Percentiles rank a stretch among this genome's conserved stretches.
Conservation (phyloP, 2,888 invertebrate species). For the Latrodectus elegans region DNA sequence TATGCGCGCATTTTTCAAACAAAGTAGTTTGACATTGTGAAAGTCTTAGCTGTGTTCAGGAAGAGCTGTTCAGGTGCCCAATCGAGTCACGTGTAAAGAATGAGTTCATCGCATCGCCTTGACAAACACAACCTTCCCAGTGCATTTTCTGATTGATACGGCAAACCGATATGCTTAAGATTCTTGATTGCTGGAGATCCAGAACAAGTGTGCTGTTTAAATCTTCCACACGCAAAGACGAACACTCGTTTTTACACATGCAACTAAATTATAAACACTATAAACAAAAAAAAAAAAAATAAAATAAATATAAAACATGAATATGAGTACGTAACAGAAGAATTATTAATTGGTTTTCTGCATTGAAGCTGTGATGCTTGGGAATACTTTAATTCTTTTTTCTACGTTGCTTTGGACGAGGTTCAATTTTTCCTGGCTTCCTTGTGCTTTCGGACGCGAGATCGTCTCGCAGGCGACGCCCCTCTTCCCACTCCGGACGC, state of each 20-base stretch:
- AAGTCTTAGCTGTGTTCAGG: conserved; percentile 19
- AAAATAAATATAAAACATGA: conserved; percentile 1
- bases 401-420: background rate
- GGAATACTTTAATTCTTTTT: conserved; percentile 3
- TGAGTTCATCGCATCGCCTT: background rate
- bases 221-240: background rate
- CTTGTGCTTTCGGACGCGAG: conserved; percentile 49
- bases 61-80: conserved; percentile 9
- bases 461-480: background rate
- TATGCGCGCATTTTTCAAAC: background rate
- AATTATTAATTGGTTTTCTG: background rate
- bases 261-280: background rate
- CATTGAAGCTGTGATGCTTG: background rate
- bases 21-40: background rate
- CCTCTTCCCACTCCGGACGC: conserved; percentile 15
- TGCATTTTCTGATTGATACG: background rate
- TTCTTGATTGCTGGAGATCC: background rate
- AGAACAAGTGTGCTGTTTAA: background rate
- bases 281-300: conserved; percentile 15
- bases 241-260: conserved; percentile 8
- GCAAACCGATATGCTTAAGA: background rate
- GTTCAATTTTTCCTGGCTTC: background rate
- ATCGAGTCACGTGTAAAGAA: background rate
- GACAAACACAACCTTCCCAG: background rate
- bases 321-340: background rate